Percentiles rank a stretch among this genome's conserved stretches.
Evolutionary conservation across 1,140 invertebrate species (phyloP).

Genomic region (Episyrphus balteatus): DNA sequence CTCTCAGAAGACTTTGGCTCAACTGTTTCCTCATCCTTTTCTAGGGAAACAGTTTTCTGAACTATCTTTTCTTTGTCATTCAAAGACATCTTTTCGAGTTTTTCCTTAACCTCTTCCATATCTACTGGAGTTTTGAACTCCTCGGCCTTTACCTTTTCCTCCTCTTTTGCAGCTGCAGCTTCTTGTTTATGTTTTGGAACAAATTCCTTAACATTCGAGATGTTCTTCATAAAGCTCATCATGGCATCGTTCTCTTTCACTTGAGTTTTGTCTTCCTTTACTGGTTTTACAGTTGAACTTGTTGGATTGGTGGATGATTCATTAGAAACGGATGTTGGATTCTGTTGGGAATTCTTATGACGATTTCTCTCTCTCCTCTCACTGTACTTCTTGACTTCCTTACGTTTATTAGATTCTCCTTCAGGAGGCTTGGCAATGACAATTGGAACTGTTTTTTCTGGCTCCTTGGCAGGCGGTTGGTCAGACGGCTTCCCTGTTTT

Average conservation of each 20-base stretch:
- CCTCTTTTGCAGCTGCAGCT: not conserved
- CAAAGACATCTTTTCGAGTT: not conserved
- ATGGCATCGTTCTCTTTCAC: conserved; percentile 1
- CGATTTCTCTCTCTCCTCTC: conserved; percentile 6
- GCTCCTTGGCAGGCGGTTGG: not conserved
- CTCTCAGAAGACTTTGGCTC: conserved; percentile 5
- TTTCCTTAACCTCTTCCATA: not conserved
- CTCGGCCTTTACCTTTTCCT: not conserved
- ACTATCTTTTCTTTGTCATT: not conserved
- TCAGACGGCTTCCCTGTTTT: conserved; percentile 16
- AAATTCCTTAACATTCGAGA: conserved; percentile 2
- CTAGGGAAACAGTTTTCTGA: not conserved
- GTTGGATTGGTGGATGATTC: not conserved
- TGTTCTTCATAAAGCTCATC: conserved; percentile 7
- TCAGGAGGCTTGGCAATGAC: conserved; percentile 22
- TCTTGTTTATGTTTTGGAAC: conserved; percentile 1
- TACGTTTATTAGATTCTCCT: conserved; percentile 10
- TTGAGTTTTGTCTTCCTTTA: conserved; percentile 1
- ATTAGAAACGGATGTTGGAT: not conserved
- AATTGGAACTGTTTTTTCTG: conserved; percentile 5
- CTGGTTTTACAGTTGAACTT: not conserved
- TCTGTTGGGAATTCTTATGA: conserved; percentile 2
- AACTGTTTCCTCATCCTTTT: conserved; percentile 1
- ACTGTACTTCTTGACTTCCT: conserved; percentile 10
- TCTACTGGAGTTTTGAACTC: not conserved